These are phyloP conservation scores for Tinamus guttatus DNA, from an alignment of 2,113 vertebrate species.

Conservation along the genomic window DNA sequence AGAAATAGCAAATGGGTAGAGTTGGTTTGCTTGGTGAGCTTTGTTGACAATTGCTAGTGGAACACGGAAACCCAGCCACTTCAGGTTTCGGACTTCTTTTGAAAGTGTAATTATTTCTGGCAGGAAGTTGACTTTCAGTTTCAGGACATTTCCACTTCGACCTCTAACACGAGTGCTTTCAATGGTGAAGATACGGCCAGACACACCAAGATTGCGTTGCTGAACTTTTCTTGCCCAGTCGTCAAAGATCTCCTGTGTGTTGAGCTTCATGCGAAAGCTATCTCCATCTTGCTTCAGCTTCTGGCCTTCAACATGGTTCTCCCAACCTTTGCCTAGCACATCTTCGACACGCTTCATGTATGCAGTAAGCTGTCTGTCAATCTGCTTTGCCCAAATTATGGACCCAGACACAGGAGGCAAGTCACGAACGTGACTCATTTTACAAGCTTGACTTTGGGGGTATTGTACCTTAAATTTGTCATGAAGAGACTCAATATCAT, in stretches of 20 bases:
- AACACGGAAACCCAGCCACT: conserved; percentile 98
- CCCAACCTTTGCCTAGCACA: conserved; percentile 97
- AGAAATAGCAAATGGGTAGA: conserved; percentile 97
- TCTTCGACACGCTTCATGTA: conserved; percentile 99
- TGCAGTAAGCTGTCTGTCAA: conserved; percentile 95
- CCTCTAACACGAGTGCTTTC: conserved; percentile 93
- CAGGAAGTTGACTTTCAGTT: conserved; percentile 97
- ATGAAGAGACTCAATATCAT: conserved; percentile 96
- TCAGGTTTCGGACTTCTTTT: conserved; percentile 97
- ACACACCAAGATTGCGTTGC: conserved; percentile 97
- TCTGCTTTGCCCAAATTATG: conserved; percentile 99
- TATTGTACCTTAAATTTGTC: conserved; percentile 99
- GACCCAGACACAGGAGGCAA: conserved; percentile 95
- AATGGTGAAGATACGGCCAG: conserved; percentile 97
- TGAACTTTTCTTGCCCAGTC: conserved; percentile 99
- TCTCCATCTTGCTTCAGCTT: conserved; percentile 99
- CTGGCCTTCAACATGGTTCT: conserved; percentile 97
- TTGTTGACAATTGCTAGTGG: conserved; percentile 98
- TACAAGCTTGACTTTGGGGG: conserved; percentile 96
- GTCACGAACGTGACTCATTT: conserved; percentile 98
- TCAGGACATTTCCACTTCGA: conserved; percentile 91
- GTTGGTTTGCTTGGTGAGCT: conserved; percentile 97
- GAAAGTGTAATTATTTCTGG: conserved; percentile 98
- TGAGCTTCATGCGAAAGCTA: conserved; percentile 98
- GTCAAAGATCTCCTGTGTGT: conserved; percentile 98